phyloP scores from a whole-genome alignment of 1,140 invertebrate species.

The Hormaphis cornu region DNA sequence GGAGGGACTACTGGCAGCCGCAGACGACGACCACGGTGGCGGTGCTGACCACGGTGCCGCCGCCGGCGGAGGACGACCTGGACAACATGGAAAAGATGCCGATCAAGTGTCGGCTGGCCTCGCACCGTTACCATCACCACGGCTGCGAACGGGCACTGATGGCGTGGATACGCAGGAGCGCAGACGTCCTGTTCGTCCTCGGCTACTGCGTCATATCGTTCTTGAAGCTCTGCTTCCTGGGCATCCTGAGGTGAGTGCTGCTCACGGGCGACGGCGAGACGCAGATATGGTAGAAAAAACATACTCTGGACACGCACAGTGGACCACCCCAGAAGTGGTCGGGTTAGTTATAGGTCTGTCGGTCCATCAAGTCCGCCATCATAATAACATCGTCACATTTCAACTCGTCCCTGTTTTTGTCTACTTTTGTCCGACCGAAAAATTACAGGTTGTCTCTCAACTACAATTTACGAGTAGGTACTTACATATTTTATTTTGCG shows the following conservation, averaged over 20 bases:
- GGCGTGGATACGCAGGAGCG: conserved; percentile 64
- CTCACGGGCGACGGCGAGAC: too few species aligned
- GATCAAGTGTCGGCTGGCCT: conserved; percentile 41
- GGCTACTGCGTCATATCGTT: conserved; percentile 85
- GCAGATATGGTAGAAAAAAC: neutral
- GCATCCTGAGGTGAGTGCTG: conserved; percentile 55
- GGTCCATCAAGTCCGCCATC: too few species aligned
- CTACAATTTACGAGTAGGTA: too few species aligned
- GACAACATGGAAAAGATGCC: conserved; percentile 22
- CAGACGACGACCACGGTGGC: conserved; percentile 38
- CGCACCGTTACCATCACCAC: conserved; percentile 36
- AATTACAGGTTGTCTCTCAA: too few species aligned
- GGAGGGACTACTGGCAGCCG: conserved; percentile 2
- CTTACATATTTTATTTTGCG: too few species aligned
- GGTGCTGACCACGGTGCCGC: conserved; percentile 36
- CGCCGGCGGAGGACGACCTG: conserved; percentile 20
- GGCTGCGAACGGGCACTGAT: conserved; percentile 63
- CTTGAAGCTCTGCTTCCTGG: conserved; percentile 79
- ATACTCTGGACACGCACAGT: neutral
- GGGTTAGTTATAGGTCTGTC: too few species aligned
- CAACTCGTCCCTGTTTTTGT: too few species aligned
- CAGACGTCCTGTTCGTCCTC: conserved; percentile 70
- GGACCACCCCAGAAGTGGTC: neutral
- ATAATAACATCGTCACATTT: too few species aligned
- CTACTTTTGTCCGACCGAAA: too few species aligned